These are phyloP conservation scores for Fopius arisanus DNA, from an alignment of 1,140 invertebrate genomes.

Conservation along the genomic window DNA sequence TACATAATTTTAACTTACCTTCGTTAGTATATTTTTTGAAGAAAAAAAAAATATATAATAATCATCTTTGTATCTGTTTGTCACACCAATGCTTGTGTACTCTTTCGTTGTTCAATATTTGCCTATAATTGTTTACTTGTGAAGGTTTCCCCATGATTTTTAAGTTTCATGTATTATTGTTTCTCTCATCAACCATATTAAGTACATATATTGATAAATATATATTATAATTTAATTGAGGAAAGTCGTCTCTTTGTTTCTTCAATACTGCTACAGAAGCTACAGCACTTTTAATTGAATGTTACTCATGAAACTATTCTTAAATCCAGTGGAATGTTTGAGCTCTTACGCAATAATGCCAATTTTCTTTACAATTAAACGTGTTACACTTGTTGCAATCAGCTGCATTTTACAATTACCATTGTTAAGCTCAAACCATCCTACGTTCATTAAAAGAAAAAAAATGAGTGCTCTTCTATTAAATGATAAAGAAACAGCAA, in stretches of 20 bases:
- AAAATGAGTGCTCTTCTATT: slow-evolving; percentile 15
- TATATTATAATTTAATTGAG: background rate
- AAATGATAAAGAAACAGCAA: slow-evolving; percentile 29
- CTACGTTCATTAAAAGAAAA: background rate
- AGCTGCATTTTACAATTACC: background rate
- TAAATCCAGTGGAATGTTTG: background rate
- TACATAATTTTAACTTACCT: slow-evolving; percentile 3
- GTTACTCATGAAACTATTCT: background rate
- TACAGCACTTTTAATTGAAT: background rate
- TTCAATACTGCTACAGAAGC: background rate
- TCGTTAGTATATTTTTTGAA: background rate
- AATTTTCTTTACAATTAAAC: background rate
- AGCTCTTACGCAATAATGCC: background rate
- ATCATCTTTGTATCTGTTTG: slow-evolving; percentile 2
- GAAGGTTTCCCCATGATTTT: background rate
- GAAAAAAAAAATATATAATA: background rate
- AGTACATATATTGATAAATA: slow-evolving; percentile 1
- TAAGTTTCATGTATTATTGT: background rate
- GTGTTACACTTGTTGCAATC: background rate
- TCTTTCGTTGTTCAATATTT: slow-evolving; percentile 9
- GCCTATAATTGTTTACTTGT: background rate
- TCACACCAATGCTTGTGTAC: slow-evolving; percentile 2
- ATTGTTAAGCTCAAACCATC: background rate
- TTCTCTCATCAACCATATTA: background rate
- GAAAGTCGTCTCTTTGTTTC: background rate